A percentile compares a stretch with the other conserved stretches of the same genome.
Conservation (phyloP, 2,113 vertebrate genomes). For the Tachysurus fulvidraco region DNA sequence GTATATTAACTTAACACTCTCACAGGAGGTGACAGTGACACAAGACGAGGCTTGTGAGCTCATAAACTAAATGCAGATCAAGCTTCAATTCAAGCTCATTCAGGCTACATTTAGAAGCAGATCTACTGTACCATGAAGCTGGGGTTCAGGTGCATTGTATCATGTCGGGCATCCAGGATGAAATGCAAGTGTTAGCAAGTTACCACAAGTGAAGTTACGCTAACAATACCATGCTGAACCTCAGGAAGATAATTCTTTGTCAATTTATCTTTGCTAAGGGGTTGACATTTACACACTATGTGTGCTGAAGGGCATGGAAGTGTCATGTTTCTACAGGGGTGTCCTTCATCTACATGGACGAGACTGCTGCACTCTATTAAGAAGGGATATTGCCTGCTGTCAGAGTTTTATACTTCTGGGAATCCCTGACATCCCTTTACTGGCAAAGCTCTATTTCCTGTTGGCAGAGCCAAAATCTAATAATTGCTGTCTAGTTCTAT, state of each 20-base stretch:
- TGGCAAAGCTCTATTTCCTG: conserved; percentile 29
- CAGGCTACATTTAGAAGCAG: conserved; percentile 62
- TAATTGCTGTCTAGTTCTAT: background rate
- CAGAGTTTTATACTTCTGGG: conserved; percentile 58
- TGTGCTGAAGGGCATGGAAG: conserved; percentile 52
- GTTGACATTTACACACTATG: conserved; percentile 42
- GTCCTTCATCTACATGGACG: conserved; percentile 54
- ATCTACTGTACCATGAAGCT: background rate
- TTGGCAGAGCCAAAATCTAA: conserved; percentile 13
- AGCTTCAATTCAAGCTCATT: conserved; percentile 51
- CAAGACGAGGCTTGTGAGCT: conserved; percentile 63
- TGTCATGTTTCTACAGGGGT: conserved; percentile 59
- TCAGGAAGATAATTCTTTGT: conserved; percentile 17
- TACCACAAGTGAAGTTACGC: conserved; percentile 25
- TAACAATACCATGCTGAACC: background rate
- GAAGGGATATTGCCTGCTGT: conserved; percentile 60
- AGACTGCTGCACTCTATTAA: conserved; percentile 61
- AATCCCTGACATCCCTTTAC: conserved; percentile 52
- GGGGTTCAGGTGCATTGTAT: background rate
- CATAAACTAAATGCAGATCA: conserved; percentile 60
- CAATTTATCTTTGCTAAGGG: conserved; percentile 17
- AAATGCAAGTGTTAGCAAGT: conserved; percentile 22
- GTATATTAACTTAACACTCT: conserved; percentile 59
- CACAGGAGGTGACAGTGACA: conserved; percentile 59
- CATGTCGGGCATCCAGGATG: background rate